Evolutionary conservation across 2,113 vertebrate species (phyloP).

Genomic region (Phrynosoma platyrhinos): DNA sequence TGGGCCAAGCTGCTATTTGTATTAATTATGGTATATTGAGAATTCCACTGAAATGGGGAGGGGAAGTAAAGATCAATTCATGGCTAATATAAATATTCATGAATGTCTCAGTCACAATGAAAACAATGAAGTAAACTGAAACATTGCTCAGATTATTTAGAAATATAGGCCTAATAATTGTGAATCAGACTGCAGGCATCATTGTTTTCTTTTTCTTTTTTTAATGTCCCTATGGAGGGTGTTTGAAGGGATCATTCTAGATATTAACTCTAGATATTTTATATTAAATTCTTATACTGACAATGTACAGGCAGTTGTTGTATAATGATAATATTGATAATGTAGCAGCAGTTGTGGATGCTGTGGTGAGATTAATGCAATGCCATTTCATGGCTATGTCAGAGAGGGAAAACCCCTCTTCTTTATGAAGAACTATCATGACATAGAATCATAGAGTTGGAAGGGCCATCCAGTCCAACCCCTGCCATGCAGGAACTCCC

Average conservation of each 20-base stretch:
- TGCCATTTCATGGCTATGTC: neutral
- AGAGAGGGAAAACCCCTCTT: neutral
- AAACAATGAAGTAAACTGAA: neutral
- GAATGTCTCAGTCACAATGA: constrained; percentile 1
- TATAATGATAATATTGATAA: no score
- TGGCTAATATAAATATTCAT: neutral
- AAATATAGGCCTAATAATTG: neutral
- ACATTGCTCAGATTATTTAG: neutral
- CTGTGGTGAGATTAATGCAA: neutral
- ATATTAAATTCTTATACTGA: no score
- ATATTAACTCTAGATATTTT: no score
- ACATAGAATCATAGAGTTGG: no score
- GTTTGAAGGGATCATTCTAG: no score
- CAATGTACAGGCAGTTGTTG: neutral
- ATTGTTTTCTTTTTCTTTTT: no score
- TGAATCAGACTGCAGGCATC: no score
- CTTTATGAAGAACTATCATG: no score
- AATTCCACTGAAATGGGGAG: neutral
- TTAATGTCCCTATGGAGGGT: no score
- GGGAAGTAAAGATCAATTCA: neutral
- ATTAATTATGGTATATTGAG: no score
- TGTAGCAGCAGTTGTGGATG: neutral
- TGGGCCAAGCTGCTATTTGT: neutral
- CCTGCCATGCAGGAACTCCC: no score
- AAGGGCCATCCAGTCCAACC: no score